Evolutionary conservation across 2,797 vertebrate species (phyloP).

Genomic region (Zenarchopterus dispar): DNA sequence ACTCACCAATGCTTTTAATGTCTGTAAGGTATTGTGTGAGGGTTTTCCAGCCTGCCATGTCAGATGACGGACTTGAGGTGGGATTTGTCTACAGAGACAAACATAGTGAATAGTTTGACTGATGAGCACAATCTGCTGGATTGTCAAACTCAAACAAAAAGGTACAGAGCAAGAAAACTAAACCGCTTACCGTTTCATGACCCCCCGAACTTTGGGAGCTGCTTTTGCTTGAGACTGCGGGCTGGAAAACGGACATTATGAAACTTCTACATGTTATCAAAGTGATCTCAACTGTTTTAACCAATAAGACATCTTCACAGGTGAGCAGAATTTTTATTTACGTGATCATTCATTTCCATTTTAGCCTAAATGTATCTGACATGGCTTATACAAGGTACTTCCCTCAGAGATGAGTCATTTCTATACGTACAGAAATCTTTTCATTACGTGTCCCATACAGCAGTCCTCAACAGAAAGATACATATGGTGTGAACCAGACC

Average conservation of each 20-base stretch:
- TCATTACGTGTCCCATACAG: too few relatives aligned
- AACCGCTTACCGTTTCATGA: conserved; percentile 1
- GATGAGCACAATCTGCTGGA: too few relatives aligned
- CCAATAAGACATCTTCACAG: too few relatives aligned
- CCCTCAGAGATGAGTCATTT: neutral
- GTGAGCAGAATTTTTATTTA: too few relatives aligned
- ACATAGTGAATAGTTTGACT: neutral
- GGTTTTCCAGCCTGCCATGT: conserved; percentile 42
- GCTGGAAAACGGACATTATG: neutral
- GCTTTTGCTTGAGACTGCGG: conserved; percentile 33
- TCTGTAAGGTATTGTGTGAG: conserved; percentile 35
- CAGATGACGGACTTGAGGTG: neutral
- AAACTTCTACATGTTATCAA: neutral
- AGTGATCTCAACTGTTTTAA: neutral
- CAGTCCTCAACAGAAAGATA: neutral
- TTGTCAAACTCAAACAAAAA: neutral
- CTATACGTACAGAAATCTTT: too few relatives aligned
- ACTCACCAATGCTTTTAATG: conserved; percentile 48
- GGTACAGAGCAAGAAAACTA: neutral
- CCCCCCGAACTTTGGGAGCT: neutral
- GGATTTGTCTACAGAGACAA: conserved; percentile 7
- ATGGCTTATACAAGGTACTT: neutral
- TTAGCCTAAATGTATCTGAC: neutral
- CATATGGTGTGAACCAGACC: neutral
- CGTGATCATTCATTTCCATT: too few relatives aligned